Base-by-base conservation (phyloP, 1,140 invertebrate genomes). In the Cydia splendana region DNA sequence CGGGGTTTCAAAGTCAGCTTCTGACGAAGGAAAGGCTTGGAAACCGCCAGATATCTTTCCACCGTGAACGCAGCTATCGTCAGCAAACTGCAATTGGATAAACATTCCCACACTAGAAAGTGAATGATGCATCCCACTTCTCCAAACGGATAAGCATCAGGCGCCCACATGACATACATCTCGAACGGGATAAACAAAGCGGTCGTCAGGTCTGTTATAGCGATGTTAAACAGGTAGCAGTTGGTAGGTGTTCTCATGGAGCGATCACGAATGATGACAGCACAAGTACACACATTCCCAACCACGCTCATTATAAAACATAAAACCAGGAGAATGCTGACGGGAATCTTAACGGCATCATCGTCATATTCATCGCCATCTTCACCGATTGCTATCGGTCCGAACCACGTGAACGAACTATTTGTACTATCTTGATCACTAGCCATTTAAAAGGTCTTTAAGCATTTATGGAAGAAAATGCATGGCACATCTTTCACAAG, bases 211-310 rank as follows among this genome's bases (percentile, higher is more conserved):
- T 99, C 99, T 0, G 98, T 98, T 7, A 99, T 94, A 5, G 98
- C 98, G 78, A 99, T 93, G 86, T 97, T 98, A 88, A 99, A 98
- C 10, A 99, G 94, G 87, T 99, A 99, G 81, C 96, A 98, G 89
- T 99, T 99, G 15, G 97, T 98, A 0, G 97, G 96, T 0, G 97
- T 98, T 85, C 98, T 96, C 97, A 99, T 97, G 1, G 96, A 96
- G 84, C 96, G 96, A 91, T 99, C 98, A 80, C 96, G 95, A 28
- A 95, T 94, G 51, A 99, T 99, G 18, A 99, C 98, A n/a, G 98
- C 95, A 89, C 98, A 99, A 2, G 98, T 99, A 85, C 96, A 96
- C 0, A 98, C 91, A 87, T 99, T 99, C 1, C 98, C 98, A 10
- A 99, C 91, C 0, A 98, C 93, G 28, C 98, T 98, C 0, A 96